Evolutionary conservation across 2,797 vertebrate species (phyloP), one percentile per base, ranked within the genome.

Genomic region (Tadarida brasiliensis): DNA sequence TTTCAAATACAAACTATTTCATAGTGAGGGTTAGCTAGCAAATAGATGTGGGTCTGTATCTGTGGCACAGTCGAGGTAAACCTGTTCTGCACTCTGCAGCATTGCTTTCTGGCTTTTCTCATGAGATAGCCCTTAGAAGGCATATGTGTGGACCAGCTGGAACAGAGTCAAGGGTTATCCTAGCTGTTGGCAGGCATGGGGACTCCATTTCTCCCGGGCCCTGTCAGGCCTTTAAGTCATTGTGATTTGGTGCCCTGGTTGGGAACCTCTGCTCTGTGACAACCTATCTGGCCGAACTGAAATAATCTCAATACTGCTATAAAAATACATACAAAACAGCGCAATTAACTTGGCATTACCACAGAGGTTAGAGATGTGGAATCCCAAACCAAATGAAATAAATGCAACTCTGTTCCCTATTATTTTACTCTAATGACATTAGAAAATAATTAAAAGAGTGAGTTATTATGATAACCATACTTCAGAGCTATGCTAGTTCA

Each of bases 381-480:
- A 65, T 47, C 15, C 28, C 28, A 74, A 86, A 54, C 0, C 35
- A 94, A 93, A 88, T 2, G 51, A 94, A 77, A 56, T 11, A 74
- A 54, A 76, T 67, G 51, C 2, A 95, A 33, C 4, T 49, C 24
- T 35, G 30, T 1, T 63, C 9, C n/a, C 3, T 28, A 8, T 78
- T 47, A 68, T 24, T 81, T 84, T 54, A 87, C 0, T 47, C 14
- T 24, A 61, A 47, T 4, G 33, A 39, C 70, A 61, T 56, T 74
- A 82, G 61, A 51, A 80, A 96, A 70, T 63, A 49, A 82, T 63
- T 88, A 30, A 77, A 93, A 84, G 30, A 30, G 7, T 49, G 35
- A 87, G 16, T 84, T 96, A 33, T 56, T 35, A 59, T 67, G 22
- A 70, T 57, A 94, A 39, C 35, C 35, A 11, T 67, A 14, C 1